phyloP scores from a whole-genome alignment of 2,888 invertebrate species.

The Hirtodrosophila confusa region DNA sequence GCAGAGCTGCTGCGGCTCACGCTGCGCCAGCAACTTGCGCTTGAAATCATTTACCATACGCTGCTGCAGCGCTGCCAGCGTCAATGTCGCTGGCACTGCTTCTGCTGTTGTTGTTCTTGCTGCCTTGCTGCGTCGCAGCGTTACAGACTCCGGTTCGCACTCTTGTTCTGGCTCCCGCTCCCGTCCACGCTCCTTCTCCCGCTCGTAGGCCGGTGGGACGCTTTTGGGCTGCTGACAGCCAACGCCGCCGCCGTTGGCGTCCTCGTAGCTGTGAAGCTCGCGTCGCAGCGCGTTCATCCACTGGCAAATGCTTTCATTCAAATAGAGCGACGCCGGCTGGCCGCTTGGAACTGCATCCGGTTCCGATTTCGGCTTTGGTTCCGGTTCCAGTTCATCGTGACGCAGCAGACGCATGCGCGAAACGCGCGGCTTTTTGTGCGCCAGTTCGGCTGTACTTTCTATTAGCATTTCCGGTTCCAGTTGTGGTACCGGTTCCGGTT shows the following conservation, averaged over 20 bases:
- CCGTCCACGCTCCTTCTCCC: slow-evolving; percentile 30
- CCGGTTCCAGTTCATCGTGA: slow-evolving; percentile 22
- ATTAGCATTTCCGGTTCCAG: neutral
- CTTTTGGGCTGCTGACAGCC: slow-evolving; percentile 79
- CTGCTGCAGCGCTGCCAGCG: slow-evolving; percentile 29
- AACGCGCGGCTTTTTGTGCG: slow-evolving; percentile 43
- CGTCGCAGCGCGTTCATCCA: slow-evolving; percentile 82
- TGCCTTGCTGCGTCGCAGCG: slow-evolving; percentile 30
- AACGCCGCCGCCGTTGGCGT: slow-evolving; percentile 57
- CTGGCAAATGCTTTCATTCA: slow-evolving; percentile 80
- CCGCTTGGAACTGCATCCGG: slow-evolving; percentile 1
- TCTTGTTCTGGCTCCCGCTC: slow-evolving; percentile 22
- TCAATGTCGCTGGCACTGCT: slow-evolving; percentile 1
- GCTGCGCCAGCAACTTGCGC: slow-evolving; percentile 77
- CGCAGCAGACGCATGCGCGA: slow-evolving; percentile 64
- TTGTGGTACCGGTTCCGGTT: neutral
- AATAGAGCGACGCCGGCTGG: slow-evolving; percentile 50
- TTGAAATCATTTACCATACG: slow-evolving; percentile 81
- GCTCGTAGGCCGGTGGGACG: slow-evolving; percentile 76
- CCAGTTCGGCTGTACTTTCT: neutral
- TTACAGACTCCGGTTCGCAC: slow-evolving; percentile 25
- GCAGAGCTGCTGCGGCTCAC: slow-evolving; percentile 38
- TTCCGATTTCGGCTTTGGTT: slow-evolving; percentile 10
- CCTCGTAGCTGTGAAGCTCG: slow-evolving; percentile 80
- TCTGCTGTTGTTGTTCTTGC: neutral